Percentiles rank a stretch among this genome's conserved stretches.
Conservation (phyloP, 2,888 invertebrate species). For the Dynastes maya region DNA sequence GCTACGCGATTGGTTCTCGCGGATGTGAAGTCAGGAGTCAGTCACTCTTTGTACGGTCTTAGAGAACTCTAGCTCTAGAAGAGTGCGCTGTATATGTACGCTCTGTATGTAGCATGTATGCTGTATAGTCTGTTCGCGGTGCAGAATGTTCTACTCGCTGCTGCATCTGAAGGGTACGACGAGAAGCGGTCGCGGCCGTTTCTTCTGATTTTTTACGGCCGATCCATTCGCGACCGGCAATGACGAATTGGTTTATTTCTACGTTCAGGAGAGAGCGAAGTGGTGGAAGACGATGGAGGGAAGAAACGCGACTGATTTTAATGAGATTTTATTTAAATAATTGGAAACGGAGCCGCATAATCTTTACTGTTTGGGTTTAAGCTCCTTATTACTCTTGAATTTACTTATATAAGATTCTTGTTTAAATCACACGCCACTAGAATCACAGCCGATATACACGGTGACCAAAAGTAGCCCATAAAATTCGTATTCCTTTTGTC, state of each 20-base stretch:
- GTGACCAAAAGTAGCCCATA: too few species aligned
- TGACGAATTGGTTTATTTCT: constrained; percentile 37
- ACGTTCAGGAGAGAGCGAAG: constrained; percentile 20
- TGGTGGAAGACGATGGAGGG: neutral
- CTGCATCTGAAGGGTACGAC: constrained; percentile 32
- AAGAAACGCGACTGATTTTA: constrained; percentile 24
- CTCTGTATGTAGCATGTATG: constrained; percentile 5
- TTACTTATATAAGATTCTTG: neutral
- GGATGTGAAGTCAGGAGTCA: constrained; percentile 51
- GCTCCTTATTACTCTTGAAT: neutral
- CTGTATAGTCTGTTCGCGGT: constrained; percentile 1
- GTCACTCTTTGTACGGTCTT: constrained; percentile 50
- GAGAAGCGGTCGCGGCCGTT: constrained; percentile 27
- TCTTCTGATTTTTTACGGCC: constrained; percentile 27
- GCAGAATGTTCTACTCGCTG: constrained; percentile 16
- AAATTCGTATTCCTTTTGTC: too few species aligned
- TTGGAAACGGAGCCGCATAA: constrained; percentile 11
- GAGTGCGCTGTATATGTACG: constrained; percentile 16
- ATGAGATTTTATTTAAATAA: constrained; percentile 36
- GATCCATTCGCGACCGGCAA: constrained; percentile 36
- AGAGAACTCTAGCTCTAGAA: constrained; percentile 36
- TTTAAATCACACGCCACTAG: too few species aligned
- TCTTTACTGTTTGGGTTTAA: constrained; percentile 18
- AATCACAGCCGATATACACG: too few species aligned
- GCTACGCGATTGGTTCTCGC: constrained; percentile 53